Evolutionary conservation across 2,113 vertebrate species (phyloP).

Genomic region (Laticauda colubrina): DNA sequence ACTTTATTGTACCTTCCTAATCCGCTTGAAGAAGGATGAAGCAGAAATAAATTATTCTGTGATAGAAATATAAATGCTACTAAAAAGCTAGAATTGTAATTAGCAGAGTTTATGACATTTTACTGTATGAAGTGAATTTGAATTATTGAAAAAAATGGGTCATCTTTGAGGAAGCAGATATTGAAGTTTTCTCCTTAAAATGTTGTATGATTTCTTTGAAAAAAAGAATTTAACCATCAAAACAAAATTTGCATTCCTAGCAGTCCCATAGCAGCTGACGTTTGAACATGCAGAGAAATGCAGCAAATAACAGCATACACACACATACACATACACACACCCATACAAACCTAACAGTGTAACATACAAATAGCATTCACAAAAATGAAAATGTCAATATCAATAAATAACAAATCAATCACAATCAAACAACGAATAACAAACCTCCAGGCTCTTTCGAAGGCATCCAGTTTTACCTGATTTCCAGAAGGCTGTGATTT

Average conservation of each 20-base stretch:
- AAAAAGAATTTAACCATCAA: not conserved
- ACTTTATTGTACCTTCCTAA: not conserved
- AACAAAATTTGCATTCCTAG: not conserved
- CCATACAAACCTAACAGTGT: not conserved
- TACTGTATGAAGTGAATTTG: not conserved
- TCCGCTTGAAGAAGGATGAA: not conserved
- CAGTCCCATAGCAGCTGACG: not conserved
- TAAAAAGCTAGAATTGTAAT: not conserved
- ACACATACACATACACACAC: too few species aligned
- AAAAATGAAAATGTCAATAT: too few species aligned
- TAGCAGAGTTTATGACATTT: not conserved
- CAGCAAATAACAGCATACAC: not conserved
- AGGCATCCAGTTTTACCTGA: too few species aligned
- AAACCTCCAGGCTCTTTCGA: too few species aligned
- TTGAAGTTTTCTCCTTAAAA: not conserved
- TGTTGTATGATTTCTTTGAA: not conserved
- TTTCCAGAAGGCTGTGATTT: too few species aligned
- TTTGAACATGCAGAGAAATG: not conserved
- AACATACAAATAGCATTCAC: not conserved
- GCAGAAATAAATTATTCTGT: not conserved
- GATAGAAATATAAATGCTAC: not conserved
- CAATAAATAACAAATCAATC: too few species aligned
- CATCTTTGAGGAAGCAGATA: not conserved
- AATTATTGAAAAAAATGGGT: not conserved
- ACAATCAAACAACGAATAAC: too few species aligned